Evolutionary conservation across 64 coral and sea anemone species (phyloP).

Genomic region (Pocillopora damicornis): DNA sequence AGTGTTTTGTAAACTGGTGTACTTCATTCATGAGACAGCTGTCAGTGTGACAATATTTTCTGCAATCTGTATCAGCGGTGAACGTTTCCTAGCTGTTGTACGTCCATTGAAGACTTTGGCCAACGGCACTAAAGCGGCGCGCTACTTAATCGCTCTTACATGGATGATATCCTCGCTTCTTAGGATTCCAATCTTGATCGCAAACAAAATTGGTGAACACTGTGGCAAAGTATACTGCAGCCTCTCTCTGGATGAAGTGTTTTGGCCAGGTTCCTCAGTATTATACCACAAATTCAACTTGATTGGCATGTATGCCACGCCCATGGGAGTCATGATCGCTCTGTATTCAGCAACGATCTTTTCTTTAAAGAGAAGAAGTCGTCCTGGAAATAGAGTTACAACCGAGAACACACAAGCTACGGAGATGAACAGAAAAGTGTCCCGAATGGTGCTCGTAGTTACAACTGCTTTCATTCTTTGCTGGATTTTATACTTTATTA

Average conservation of each 20-base stretch:
- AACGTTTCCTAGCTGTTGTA: constrained; percentile 48
- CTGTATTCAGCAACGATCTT: constrained; percentile 51
- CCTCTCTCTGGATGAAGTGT: constrained; percentile 16
- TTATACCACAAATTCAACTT: constrained; percentile 56
- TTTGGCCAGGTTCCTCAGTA: constrained; percentile 23
- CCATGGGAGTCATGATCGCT: constrained; percentile 31
- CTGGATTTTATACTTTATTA: constrained; percentile 62
- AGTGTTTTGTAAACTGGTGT: constrained; percentile 52
- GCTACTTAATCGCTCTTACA: constrained; percentile 12
- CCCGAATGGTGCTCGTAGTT: constrained; percentile 55
- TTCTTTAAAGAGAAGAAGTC: constrained; percentile 25
- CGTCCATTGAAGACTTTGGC: constrained; percentile 34
- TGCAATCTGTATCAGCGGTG: constrained; percentile 54
- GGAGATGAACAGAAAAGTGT: constrained; percentile 25
- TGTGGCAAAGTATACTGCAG: background rate
- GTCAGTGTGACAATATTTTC: constrained; percentile 45
- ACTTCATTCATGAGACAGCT: constrained; percentile 48
- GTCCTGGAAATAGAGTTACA: constrained; percentile 5
- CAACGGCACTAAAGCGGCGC: constrained; percentile 7
- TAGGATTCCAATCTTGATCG: constrained; percentile 34
- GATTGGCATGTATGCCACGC: constrained; percentile 51
- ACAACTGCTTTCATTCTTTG: constrained; percentile 58
- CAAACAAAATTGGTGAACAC: background rate
- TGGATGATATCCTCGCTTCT: constrained; percentile 30
- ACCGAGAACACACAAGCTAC: background rate